These are phyloP conservation scores for Sebastes hubbsi DNA, from an alignment of 2,797 vertebrate species.

Conservation along the genomic window DNA sequence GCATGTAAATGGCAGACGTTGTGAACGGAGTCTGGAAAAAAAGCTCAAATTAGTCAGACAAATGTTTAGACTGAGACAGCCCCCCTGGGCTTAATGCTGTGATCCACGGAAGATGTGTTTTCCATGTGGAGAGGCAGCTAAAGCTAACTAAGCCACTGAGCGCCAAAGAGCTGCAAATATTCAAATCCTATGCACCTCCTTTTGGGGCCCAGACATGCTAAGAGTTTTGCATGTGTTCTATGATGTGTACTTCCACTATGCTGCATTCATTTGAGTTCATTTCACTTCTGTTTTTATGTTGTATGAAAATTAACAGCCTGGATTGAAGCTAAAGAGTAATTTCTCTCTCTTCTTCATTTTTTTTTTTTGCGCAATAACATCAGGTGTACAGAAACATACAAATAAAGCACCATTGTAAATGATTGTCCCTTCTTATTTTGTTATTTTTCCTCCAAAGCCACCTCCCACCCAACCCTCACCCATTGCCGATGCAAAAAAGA, in stretches of 20 bases:
- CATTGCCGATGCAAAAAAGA: too few relatives aligned
- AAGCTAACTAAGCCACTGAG: conserved; percentile 18
- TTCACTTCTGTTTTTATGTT: conserved; percentile 16
- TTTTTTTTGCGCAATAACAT: too few relatives aligned
- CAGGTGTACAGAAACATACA: too few relatives aligned
- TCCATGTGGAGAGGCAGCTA: conserved; percentile 13
- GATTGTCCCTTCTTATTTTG: too few relatives aligned
- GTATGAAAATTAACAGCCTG: conserved; percentile 34
- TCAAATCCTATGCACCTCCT: conserved; percentile 18
- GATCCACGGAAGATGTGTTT: conserved; percentile 19
- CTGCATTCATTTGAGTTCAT: conserved; percentile 7
- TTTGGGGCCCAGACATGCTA: background rate
- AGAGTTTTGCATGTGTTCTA: background rate
- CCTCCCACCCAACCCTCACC: too few relatives aligned
- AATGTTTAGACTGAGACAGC: conserved; percentile 47
- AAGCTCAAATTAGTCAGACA: conserved; percentile 57
- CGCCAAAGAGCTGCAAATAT: conserved; percentile 24
- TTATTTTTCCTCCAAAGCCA: too few relatives aligned
- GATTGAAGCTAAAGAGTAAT: conserved; percentile 15
- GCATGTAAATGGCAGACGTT: conserved; percentile 38
- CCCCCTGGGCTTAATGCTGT: conserved; percentile 22
- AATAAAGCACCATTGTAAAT: too few relatives aligned
- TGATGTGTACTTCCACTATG: background rate
- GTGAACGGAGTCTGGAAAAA: conserved; percentile 36
- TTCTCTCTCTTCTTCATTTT: background rate